Conservation (phyloP, 1,140 invertebrate species). For the Bombus consobrinus region DNA sequence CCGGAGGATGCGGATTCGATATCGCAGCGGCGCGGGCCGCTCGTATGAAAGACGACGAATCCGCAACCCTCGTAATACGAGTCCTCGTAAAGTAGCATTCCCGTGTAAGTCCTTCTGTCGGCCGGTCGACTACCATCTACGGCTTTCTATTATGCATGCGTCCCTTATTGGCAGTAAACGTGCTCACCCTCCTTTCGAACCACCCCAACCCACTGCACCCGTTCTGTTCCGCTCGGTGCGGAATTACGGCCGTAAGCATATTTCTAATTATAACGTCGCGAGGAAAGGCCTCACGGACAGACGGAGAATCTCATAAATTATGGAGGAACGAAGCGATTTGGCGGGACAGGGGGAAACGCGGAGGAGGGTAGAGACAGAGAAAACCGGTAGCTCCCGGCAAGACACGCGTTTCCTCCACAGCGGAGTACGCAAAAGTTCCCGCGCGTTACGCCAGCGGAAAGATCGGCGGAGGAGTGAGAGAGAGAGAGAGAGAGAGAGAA, state of each 20-base stretch:
- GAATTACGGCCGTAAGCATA: conserved; percentile 75
- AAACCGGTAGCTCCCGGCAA: neutral
- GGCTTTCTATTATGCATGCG: conserved; percentile 77
- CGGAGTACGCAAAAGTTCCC: neutral
- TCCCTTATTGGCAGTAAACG: conserved; percentile 78
- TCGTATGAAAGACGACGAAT: conserved; percentile 62
- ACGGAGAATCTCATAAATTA: conserved; percentile 72
- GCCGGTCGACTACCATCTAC: conserved; percentile 65
- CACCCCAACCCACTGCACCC: conserved; percentile 5
- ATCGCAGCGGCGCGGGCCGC: neutral
- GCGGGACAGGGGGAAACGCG: neutral
- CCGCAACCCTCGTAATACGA: conserved; percentile 68
- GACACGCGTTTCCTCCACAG: neutral
- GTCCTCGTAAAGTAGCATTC: conserved; percentile 75
- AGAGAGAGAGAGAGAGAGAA: neutral
- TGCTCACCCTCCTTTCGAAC: conserved; percentile 61
- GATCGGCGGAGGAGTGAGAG: neutral
- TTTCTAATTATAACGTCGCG: conserved; percentile 74
- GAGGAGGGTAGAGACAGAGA: neutral
- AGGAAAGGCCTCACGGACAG: conserved; percentile 65
- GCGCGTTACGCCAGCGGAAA: neutral
- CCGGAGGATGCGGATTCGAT: neutral
- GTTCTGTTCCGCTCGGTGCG: conserved; percentile 7
- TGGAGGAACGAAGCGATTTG: conserved; percentile 50
- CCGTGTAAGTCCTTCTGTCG: conserved; percentile 73